Evolutionary conservation across 2,113 vertebrate genomes (phyloP).

Genomic region (Charina bottae): DNA sequence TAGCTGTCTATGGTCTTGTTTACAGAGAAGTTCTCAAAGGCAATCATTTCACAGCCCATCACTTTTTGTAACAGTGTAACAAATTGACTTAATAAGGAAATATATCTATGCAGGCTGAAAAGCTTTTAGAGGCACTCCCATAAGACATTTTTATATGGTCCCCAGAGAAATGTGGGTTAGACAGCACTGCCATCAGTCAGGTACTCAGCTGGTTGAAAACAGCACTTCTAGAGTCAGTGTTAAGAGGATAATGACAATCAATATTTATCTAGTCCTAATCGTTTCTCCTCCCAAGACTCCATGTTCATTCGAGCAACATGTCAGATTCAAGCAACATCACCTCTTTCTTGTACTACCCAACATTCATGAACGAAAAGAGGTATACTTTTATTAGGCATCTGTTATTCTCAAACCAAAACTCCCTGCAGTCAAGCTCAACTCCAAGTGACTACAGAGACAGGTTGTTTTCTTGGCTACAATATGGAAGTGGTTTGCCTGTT

Average conservation of each 20-base stretch:
- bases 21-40: background rate
- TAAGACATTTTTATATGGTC: background rate
- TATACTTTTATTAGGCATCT: background rate
- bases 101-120: background rate
- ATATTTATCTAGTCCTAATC: background rate
- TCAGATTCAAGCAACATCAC: background rate
- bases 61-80: background rate
- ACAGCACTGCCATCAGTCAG: background rate
- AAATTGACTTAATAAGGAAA: background rate
- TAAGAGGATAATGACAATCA: background rate
- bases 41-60: background rate
- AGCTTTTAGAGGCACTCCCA: constrained; percentile 1
- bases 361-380: background rate
- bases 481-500: background rate
- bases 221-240: background rate
- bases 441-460: background rate
- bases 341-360: background rate
- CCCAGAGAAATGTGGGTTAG: background rate
- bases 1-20: background rate
- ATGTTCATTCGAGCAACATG: background rate
- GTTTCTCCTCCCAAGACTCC: background rate
- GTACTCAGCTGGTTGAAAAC: background rate
- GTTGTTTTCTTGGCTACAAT: background rate
- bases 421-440: background rate
- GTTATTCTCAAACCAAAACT: background rate